These are phyloP conservation scores for Prosapia bicincta DNA, from an alignment of 2,888 invertebrate species.

Conservation along the genomic window DNA sequence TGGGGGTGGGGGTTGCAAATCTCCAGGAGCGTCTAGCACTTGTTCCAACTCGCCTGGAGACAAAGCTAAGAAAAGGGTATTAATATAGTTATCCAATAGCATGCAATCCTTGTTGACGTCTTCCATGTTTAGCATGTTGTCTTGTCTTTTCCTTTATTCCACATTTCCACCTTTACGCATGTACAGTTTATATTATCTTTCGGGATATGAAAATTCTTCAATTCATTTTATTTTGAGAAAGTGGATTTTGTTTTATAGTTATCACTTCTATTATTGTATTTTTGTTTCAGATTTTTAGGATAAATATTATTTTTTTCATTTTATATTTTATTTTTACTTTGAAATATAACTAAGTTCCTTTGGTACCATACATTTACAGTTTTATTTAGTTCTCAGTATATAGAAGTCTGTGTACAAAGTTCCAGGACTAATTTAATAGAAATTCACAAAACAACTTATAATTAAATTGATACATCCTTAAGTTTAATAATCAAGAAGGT, in stretches of 20 bases:
- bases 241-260: neutral
- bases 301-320: too few relatives aligned
- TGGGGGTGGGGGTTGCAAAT: constrained; percentile 42
- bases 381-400: too few relatives aligned
- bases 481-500: too few relatives aligned
- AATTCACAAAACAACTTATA: too few relatives aligned
- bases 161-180: neutral
- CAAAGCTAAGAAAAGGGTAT: constrained; percentile 43
- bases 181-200: neutral
- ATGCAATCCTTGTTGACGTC: neutral
- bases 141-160: neutral
- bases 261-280: too few relatives aligned
- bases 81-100: neutral
- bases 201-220: neutral
- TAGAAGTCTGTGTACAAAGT: too few relatives aligned
- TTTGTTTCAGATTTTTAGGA: too few relatives aligned
- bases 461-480: too few relatives aligned
- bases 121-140: neutral
- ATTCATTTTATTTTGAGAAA: neutral
- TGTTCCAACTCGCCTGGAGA: constrained; percentile 46
- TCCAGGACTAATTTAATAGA: too few relatives aligned
- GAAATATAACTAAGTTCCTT: too few relatives aligned
- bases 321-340: too few relatives aligned
- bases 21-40: constrained; percentile 43
- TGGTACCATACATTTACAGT: too few relatives aligned